Evolutionary conservation across 1,140 invertebrate species (phyloP), one percentile per base, ranked within the genome.

Genomic region (Gryllus bimaculatus): DNA sequence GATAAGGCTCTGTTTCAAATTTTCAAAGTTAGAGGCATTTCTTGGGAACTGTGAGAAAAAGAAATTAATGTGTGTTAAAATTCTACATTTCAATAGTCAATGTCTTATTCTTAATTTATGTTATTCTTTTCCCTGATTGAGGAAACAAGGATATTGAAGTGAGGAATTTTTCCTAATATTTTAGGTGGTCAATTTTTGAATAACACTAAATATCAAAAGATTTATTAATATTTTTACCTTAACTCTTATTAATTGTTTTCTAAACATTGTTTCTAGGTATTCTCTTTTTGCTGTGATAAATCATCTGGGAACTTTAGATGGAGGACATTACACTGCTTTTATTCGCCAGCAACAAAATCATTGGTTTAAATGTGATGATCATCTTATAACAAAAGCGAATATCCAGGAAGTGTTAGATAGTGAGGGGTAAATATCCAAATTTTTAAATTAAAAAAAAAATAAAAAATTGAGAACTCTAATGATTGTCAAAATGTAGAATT

Each of bases 361-460:
- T 84, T 99, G 98, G 98, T 99, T 95, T 84, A 96, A 97, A 84
- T 99, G 98, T 87, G 96, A 99, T 86, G 98, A 99, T 26, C 94
- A 97, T 85, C 89, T 95, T 83, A 97, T 99, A 79, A 96, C 93
- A 0, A 90, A 91, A 82, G 96, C 95, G 13, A 92, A 91, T 82
- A 87, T 97, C 39, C 90, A 93, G 80, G 95, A 98, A 82, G 97
- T 99, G 75, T 88, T 99, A 21, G 92, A 93, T 82, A 98, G 96
- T 85, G 97, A 99, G 90, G 98, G 96, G 92, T 98, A 89, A 88
- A 87, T 47, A 47, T 15, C 78, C 49, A 4, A 12, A n/a, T n/a
- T 20, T 18, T 39, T 78, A 12, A 79, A 18, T 48, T n/a, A 8
- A 3, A 8, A 1, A 39, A n/a, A 20, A 78, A 18, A 8, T 77